Base-by-base conservation (phyloP, 2,113 vertebrate species). In the Microtus richardsoni region DNA sequence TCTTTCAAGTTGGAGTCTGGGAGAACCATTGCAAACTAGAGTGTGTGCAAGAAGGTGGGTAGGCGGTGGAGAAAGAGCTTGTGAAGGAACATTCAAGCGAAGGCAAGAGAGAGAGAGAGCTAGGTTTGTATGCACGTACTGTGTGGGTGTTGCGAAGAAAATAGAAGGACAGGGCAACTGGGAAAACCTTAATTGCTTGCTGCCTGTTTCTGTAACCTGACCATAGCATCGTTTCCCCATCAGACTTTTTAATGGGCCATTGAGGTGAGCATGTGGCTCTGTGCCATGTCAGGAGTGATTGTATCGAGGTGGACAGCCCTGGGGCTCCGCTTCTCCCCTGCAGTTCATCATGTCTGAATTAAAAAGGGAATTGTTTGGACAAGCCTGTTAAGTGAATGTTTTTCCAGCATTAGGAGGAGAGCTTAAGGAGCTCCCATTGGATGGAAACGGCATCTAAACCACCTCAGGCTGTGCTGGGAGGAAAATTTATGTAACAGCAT, bases 281-380 rank as follows among this genome's bases (percentile, higher is more conserved):
- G 89, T 41, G 64, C 73, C 93, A 90, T 75, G 75, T 95, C 95
- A 89, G 85, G 62, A 96, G 77, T 91, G 91, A 97, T 21, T n/a
- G 66, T 54, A 96, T 90, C 26, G 52, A 93, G 93, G 95, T 2
- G 0, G 90, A 95, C 96, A 96, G 96, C 95, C 96, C 87, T 89
- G 95, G 77, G 93, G 95, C 93, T 94, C 89, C 62, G 86, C 91
- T 90, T 91, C 49, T 66, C 87, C 77, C 39, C 87, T 95, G 75
- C 80, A 79, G 95, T 88, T 97, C 94, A 90, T 96, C 88, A 75
- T 94, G 84, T 97, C 94, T 92, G 97, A 96, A 96, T 96, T 96
- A 94, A 95, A 96, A 97, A 88, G 71, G 73, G 68, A 97, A 97
- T 97, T 95, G 94, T 97, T 96, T 97, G 97, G 96, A 97, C 97